A percentile compares a stretch with the other conserved stretches of the same genome.
Conservation (phyloP, 2,797 vertebrate species). For the Enteromius radiatus region DNA sequence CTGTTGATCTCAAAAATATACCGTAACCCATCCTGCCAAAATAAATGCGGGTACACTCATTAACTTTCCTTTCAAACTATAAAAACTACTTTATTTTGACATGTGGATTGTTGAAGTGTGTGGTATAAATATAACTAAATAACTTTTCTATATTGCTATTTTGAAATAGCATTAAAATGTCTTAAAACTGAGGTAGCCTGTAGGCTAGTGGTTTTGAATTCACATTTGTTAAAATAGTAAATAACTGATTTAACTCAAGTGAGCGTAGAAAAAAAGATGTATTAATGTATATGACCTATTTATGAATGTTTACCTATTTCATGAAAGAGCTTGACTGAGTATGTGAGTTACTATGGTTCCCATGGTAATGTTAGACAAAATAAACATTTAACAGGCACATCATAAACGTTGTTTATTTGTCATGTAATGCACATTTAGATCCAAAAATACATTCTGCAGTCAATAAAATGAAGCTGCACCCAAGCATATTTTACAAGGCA, state of each 20-base stretch:
- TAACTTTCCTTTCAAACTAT: neutral
- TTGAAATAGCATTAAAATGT: neutral
- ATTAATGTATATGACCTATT: neutral
- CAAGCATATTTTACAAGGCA: neutral
- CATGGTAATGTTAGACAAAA: neutral
- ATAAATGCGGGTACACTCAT: neutral
- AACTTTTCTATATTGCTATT: neutral
- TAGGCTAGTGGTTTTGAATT: neutral
- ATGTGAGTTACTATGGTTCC: neutral
- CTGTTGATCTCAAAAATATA: neutral
- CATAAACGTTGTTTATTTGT: neutral
- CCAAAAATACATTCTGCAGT: conserved; percentile 12
- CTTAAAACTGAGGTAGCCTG: neutral
- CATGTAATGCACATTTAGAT: conserved; percentile 16
- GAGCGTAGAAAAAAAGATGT: neutral
- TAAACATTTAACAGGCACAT: conserved; percentile 7
- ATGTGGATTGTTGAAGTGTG: neutral
- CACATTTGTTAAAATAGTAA: neutral
- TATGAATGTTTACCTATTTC: neutral
- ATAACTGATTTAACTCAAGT: neutral
- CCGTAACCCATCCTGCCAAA: neutral
- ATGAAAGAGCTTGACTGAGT: neutral
- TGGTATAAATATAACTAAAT: neutral
- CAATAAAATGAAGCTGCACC: conserved; percentile 25
- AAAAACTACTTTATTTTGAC: neutral